Conservation (phyloP, 2,797 vertebrate species). For the Sphenopsis melanotis region DNA sequence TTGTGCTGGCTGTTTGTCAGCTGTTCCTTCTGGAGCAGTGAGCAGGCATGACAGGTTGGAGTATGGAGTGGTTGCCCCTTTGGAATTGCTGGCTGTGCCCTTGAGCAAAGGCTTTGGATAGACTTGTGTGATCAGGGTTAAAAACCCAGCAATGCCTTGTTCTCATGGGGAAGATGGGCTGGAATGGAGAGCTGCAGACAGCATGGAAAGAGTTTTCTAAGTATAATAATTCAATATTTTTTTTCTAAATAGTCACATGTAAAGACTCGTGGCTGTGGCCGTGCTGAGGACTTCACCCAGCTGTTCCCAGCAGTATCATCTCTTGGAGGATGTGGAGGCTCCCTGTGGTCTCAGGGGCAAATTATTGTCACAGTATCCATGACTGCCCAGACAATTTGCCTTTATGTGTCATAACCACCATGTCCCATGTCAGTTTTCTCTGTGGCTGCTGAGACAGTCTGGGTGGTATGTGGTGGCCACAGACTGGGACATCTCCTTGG, state of each 20-base stretch:
- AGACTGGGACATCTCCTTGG: neutral
- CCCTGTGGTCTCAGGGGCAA: neutral
- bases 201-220: neutral
- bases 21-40: neutral
- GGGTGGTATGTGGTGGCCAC: neutral
- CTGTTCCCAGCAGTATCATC: neutral
- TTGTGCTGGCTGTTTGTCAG: neutral
- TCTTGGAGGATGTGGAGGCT: neutral
- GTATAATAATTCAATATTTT: neutral
- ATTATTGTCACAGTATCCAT: neutral
- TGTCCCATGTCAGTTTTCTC: neutral
- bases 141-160: neutral
- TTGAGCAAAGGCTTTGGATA: neutral
- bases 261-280: neutral
- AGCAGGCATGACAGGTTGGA: neutral
- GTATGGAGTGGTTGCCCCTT: fast-evolving
- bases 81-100: neutral
- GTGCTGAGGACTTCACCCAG: neutral
- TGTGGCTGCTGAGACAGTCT: neutral
- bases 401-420: fast-evolving
- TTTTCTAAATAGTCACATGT: neutral
- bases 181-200: neutral
- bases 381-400: neutral
- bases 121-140: neutral
- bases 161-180: neutral